Conservation (phyloP, 2,797 vertebrate species). For the Coendou prehensilis region DNA sequence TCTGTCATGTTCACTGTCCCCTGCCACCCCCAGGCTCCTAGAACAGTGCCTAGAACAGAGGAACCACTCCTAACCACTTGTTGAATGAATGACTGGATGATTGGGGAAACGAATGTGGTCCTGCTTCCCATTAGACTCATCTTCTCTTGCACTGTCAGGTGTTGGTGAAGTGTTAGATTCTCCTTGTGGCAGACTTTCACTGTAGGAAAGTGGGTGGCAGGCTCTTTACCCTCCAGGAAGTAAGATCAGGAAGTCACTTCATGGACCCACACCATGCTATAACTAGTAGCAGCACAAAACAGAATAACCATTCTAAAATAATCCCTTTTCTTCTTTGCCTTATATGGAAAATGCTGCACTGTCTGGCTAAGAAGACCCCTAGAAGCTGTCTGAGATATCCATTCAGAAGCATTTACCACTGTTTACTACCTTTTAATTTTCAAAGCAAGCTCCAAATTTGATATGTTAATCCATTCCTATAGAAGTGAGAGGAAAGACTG, state of each 20-base stretch:
- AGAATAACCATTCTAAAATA: background rate
- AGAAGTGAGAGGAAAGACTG: background rate
- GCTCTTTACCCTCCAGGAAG: background rate
- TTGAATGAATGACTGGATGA: background rate
- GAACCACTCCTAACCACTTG: background rate
- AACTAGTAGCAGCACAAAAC: background rate
- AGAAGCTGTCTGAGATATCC: background rate
- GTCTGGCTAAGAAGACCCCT: background rate
- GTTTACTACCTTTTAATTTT: background rate
- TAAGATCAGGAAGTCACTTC: background rate
- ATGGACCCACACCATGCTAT: background rate
- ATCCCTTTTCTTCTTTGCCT: background rate
- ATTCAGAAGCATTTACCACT: background rate
- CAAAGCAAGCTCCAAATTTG: background rate
- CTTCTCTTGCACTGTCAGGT: background rate
- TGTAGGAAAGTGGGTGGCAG: background rate
- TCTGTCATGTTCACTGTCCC: background rate
- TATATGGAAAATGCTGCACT: background rate
- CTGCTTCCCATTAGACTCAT: background rate
- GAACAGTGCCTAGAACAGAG: background rate
- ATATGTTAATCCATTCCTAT: background rate
- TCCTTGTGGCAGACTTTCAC: background rate
- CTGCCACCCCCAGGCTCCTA: background rate
- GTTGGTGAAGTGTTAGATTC: background rate
- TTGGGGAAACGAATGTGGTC: background rate